A percentile compares a stretch with the other conserved stretches of the same genome.
These are phyloP conservation scores for Benthosema pterotum DNA, from an alignment of 2,797 vertebrate species.

Conservation along the genomic window DNA sequence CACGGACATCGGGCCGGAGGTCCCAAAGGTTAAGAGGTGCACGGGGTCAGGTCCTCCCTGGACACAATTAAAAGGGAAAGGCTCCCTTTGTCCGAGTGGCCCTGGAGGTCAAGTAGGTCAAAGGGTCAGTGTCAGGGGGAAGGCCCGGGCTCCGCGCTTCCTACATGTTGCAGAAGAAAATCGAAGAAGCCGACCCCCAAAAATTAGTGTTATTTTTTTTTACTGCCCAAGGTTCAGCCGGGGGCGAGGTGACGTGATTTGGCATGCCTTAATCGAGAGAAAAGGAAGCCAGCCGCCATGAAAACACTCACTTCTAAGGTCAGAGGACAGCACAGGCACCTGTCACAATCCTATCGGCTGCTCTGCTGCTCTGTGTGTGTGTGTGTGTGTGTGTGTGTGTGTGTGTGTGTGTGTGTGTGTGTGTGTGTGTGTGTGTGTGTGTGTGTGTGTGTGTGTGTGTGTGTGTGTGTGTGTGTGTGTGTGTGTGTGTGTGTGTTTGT, in stretches of 20 bases:
- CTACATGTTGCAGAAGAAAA: conserved; percentile 63
- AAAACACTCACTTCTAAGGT: conserved; percentile 65
- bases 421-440: conserved; percentile 6
- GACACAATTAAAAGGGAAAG: conserved; percentile 83
- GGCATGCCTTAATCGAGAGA: conserved; percentile 71
- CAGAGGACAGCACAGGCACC: conserved; percentile 69
- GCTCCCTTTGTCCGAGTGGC: conserved; percentile 77
- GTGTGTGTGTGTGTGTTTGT: neutral
- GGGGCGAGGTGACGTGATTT: conserved; percentile 63
- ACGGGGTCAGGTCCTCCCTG: conserved; percentile 74
- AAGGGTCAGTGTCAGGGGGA: conserved; percentile 80
- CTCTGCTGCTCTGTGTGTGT: conserved; percentile 9
- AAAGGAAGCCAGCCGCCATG: conserved; percentile 68
- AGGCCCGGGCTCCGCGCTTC: conserved; percentile 56
- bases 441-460: conserved; percentile 10
- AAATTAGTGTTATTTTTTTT: conserved; percentile 74
- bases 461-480: conserved; percentile 1
- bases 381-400: conserved; percentile 1
- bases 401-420: neutral
- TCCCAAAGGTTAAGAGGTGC: conserved; percentile 82
- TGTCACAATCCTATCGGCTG: conserved; percentile 63
- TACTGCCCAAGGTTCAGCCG: conserved; percentile 61
- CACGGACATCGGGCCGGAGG: conserved; percentile 75
- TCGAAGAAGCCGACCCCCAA: conserved; percentile 58
- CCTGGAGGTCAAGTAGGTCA: conserved; percentile 80